Conservation (phyloP, 2,797 vertebrate genomes). For the Nasua narica region DNA sequence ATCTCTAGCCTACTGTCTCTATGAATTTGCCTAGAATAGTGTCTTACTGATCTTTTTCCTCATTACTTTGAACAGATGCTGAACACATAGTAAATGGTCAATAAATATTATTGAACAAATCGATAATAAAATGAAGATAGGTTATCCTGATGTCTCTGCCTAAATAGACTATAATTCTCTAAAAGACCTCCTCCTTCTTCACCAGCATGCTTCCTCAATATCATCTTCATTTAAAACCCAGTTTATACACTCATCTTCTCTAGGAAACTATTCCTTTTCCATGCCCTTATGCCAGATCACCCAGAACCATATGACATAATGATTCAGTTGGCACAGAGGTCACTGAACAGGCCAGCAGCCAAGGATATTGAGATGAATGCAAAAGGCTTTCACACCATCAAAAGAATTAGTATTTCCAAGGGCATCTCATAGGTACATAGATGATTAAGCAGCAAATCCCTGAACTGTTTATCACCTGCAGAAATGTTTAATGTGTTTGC, state of each 20-base stretch:
- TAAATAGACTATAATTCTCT: neutral
- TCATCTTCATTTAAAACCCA: neutral
- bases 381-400: neutral
- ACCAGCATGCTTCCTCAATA: neutral
- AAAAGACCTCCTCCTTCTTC: neutral
- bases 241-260: neutral
- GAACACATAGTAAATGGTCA: neutral
- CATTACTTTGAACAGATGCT: neutral
- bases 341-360: neutral
- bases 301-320: neutral
- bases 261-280: neutral
- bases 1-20: neutral
- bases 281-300: neutral
- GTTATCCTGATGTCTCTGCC: neutral
- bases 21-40: neutral
- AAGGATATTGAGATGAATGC: neutral
- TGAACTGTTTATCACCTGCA: neutral
- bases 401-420: neutral
- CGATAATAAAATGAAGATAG: neutral
- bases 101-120: neutral
- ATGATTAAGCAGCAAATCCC: neutral
- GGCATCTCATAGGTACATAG: neutral
- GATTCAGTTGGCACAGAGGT: neutral
- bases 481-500: neutral
- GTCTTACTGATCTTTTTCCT: neutral